These are phyloP conservation scores for Ammodytes dubius DNA, from an alignment of 2,113 vertebrate genomes.

Conservation along the genomic window DNA sequence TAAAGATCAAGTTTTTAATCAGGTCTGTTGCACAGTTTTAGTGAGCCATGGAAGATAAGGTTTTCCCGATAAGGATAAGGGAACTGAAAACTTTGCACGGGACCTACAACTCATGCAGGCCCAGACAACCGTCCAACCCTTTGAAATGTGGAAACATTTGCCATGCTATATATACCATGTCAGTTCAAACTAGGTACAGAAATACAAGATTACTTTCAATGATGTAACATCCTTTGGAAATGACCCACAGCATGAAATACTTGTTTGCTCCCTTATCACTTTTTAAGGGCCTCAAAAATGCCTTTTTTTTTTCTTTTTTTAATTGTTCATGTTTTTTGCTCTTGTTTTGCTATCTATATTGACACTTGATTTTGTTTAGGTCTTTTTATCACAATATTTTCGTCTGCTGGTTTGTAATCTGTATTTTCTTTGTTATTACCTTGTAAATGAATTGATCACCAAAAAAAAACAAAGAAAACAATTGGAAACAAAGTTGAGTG, in stretches of 20 bases:
- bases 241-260: not conserved
- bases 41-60: constrained; percentile 3
- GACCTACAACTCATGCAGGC: not conserved
- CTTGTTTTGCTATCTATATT: not conserved
- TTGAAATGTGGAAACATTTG: not conserved
- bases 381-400: not conserved
- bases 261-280: not conserved
- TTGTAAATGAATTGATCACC: not conserved
- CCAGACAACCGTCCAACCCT: not conserved
- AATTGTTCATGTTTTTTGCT: not conserved
- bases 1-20: constrained; percentile 76
- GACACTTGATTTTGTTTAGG: not conserved
- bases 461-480: not conserved
- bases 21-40: constrained; percentile 35
- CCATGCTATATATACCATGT: not conserved
- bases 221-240: not conserved
- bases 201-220: not conserved
- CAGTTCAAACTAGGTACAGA: not conserved
- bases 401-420: not conserved
- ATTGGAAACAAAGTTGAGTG: not conserved
- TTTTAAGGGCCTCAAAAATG: not conserved
- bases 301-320: not conserved
- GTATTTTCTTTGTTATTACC: not conserved
- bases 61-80: constrained; percentile 14
- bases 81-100: not conserved